Evolutionary conservation across 2,797 vertebrate species (phyloP).

Genomic region (Cygnus olor): DNA sequence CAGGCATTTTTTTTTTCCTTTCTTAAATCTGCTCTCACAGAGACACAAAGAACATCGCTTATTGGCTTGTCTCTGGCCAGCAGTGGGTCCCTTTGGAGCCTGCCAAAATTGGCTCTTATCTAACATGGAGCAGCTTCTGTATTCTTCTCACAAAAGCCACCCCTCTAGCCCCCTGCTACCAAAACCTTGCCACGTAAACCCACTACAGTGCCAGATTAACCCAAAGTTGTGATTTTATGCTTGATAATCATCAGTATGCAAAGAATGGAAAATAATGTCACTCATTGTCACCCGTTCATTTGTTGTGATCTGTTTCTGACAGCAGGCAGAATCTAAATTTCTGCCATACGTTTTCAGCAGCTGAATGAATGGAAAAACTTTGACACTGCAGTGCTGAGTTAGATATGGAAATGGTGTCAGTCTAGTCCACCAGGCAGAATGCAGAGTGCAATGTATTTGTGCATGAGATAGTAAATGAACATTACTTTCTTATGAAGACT

Average conservation of each 20-base stretch:
- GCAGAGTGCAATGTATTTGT: neutral
- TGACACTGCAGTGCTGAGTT: neutral
- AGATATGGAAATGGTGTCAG: neutral
- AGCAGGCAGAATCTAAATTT: conserved; percentile 12
- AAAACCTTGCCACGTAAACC: no score
- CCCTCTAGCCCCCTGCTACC: no score
- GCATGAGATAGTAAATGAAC: neutral
- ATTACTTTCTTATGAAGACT: neutral
- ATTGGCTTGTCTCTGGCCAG: no score
- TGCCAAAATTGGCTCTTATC: no score
- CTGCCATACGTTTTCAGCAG: neutral
- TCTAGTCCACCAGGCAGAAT: neutral
- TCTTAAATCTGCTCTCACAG: no score
- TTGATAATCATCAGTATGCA: neutral
- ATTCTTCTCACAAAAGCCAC: no score
- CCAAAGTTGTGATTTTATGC: neutral
- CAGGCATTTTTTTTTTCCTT: no score
- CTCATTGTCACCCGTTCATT: neutral
- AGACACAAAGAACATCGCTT: no score
- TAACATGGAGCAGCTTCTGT: no score
- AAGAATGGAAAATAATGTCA: neutral
- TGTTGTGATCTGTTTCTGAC: conserved; percentile 17
- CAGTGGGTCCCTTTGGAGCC: no score
- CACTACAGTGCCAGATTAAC: neutral
- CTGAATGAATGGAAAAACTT: conserved; percentile 20